phyloP scores from a whole-genome alignment of 53 echinoderm and acorn worm genomes.

The Apostichopus leukothele region DNA sequence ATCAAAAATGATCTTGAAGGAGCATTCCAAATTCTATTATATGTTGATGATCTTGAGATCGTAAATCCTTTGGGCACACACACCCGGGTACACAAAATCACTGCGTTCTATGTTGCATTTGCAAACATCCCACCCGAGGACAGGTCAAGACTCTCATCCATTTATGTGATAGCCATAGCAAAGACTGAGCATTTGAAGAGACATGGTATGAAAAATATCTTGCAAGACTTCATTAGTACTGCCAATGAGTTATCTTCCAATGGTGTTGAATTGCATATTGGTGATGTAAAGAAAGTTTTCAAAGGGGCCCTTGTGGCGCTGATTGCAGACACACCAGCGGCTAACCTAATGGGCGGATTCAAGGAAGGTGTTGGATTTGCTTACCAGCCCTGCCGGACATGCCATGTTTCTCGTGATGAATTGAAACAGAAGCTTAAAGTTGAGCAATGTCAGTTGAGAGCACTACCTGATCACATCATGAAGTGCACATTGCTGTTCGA shows the following conservation, averaged over 20 bases:
- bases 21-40: too few species aligned
- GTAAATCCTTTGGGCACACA: neutral
- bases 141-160: neutral
- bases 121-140: neutral
- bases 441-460: too few species aligned
- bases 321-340: too few species aligned
- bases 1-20: constrained; percentile 41
- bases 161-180: neutral
- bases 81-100: neutral
- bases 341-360: too few species aligned
- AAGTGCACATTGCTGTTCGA: neutral
- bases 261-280: too few species aligned
- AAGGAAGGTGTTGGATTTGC: constrained; percentile 18
- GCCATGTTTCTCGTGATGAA: too few species aligned
- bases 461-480: neutral
- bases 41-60: neutral
- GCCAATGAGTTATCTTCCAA: neutral
- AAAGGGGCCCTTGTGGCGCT: too few species aligned
- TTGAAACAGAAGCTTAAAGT: too few species aligned
- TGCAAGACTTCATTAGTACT: neutral
- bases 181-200: neutral
- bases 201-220: neutral
- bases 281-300: too few species aligned
- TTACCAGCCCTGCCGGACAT: neutral
- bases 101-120: neutral